Base-by-base conservation (phyloP, 2,888 invertebrate genomes). In the Drosophila aldrichi region DNA sequence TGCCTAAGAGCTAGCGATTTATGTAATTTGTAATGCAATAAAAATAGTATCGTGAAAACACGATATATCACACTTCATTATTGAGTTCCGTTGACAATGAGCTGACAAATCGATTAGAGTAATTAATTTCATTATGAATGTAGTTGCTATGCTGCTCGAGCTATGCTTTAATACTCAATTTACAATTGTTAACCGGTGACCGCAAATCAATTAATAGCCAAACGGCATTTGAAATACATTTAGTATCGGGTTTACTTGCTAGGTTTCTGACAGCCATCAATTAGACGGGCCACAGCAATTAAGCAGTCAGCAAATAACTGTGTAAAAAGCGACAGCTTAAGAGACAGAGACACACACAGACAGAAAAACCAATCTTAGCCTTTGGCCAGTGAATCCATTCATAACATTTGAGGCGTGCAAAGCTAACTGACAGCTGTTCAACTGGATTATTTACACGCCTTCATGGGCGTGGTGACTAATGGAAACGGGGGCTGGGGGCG, bases 161-260 rank as follows among this genome's bases (percentile, higher is more conserved):
- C 54, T 41, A 55, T 51, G 38, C 34, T 25, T 22, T 8, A 48
- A 34, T 32, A 41, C 38, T 18, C 22, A n/a, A 36, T 32, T 4
- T 18, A 38, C 48, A 51, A 36, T 29, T 59, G 43, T 48, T 55
- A 40, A 52, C 22, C n/a, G 8, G 40, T 46, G 69, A 67, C 75
- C 79, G 60, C 76, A 67, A 67, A 81, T 79, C 82, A 67, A 82
- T 81, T 84, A 81, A 64, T 52, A 38, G 52, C 58, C 25, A 55
- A n/a, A 46, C 62, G 61, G 18, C 51, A 44, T 51, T 57, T 22
- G 43, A 40, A 57, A 29, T 49, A 44, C 61, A 55, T 22, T 74
- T 46, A 51, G 59, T 36, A 57, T 22, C 20, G 40, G 29, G 25
- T 32, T 55, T 51, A 43, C 8, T 36, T 25, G 20, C 20, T 25